phyloP scores from a whole-genome alignment of 2,888 invertebrate genomes.

The Scaptomyza polygonia region DNA sequence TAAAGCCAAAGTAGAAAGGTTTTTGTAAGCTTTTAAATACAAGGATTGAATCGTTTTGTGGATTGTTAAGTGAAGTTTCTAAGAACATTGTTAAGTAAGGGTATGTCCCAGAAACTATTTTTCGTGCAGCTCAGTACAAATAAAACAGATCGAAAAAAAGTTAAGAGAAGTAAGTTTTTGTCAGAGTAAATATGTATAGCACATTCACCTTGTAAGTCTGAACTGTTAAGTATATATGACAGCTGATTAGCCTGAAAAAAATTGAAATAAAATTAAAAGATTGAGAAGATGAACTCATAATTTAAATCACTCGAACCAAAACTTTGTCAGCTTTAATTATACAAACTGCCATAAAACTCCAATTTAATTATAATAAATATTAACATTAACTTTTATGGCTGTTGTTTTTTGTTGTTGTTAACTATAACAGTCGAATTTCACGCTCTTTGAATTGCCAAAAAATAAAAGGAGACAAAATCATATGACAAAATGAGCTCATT shows the following conservation, averaged over 20 bases:
- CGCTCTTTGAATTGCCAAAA: slow-evolving; percentile 47
- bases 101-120: no score
- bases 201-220: no score
- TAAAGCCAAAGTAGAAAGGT: neutral
- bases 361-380: slow-evolving; percentile 8
- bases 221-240: no score
- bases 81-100: neutral
- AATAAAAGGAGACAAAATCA: slow-evolving; percentile 11
- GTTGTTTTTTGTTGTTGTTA: neutral
- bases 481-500: slow-evolving; percentile 67
- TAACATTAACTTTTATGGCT: neutral
- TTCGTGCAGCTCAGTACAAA: no score
- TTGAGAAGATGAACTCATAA: no score
- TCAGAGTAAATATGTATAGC: no score
- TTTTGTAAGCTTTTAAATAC: neutral
- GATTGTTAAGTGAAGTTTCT: neutral
- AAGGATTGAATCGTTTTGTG: neutral
- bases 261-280: no score
- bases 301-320: no score
- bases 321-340: slow-evolving; percentile 8
- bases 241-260: no score
- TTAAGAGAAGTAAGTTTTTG: no score
- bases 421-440: slow-evolving; percentile 41
- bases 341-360: neutral
- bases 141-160: no score